phyloP scores from a whole-genome alignment of 2,888 invertebrate genomes.

The Meiosimyza platycephala region DNA sequence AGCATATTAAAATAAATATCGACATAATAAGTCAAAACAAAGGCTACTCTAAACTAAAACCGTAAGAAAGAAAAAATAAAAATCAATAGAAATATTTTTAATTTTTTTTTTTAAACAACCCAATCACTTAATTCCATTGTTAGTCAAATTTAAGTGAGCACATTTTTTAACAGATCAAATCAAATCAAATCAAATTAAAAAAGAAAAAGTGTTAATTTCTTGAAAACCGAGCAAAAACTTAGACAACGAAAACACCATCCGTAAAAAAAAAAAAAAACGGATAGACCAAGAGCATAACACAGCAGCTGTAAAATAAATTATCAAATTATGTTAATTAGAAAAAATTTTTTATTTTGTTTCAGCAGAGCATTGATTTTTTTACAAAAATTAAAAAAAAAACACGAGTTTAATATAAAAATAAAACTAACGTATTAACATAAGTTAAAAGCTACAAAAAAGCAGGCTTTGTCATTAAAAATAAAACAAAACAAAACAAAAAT shows the following conservation, averaged over 20 bases:
- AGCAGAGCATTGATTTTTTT: neutral
- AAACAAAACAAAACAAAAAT: neutral
- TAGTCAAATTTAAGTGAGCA: neutral
- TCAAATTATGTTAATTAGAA: neutral
- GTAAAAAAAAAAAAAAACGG: neutral
- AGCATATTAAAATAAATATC: too few species aligned
- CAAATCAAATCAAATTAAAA: too few species aligned
- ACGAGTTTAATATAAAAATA: neutral
- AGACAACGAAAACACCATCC: neutral
- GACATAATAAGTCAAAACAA: too few species aligned
- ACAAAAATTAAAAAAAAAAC: neutral
- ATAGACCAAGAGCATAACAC: neutral
- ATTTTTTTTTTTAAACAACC: too few species aligned
- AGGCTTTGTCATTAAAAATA: too few species aligned
- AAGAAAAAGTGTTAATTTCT: too few species aligned
- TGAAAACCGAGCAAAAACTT: neutral
- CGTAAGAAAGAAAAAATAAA: too few species aligned
- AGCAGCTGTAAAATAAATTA: neutral
- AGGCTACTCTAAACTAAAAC: too few species aligned
- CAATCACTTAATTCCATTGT: conserved; percentile 9
- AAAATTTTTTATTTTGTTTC: neutral
- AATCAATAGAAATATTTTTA: too few species aligned
- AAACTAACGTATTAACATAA: neutral
- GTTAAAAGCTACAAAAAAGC: too few species aligned
- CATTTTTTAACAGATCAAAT: neutral